Conservation (phyloP, 2,113 vertebrate genomes). For the Sylvia atricapilla region DNA sequence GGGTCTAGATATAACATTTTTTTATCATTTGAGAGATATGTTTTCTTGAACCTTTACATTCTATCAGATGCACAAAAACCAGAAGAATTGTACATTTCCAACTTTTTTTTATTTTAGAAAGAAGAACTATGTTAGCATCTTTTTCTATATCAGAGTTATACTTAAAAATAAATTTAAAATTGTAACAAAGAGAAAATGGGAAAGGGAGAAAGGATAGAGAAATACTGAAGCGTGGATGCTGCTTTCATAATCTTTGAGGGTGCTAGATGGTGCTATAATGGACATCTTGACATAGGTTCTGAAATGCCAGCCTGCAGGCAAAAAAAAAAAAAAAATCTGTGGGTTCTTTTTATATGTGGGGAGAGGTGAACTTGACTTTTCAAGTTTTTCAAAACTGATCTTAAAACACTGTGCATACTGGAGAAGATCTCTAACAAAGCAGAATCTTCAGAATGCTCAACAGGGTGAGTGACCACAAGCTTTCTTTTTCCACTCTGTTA, state of each 20-base stretch:
- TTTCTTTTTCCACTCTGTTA: neutral
- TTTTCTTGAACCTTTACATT: neutral
- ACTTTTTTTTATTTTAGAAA: neutral
- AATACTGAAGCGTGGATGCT: neutral
- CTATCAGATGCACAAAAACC: neutral
- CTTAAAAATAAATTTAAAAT: neutral
- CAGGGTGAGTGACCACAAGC: rapidly evolving
- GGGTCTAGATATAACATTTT: neutral
- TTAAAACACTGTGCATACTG: neutral
- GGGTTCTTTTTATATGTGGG: neutral
- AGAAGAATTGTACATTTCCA: neutral
- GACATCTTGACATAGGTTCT: neutral
- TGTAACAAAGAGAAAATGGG: neutral
- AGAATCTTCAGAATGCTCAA: neutral
- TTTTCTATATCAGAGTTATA: neutral
- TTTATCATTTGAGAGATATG: neutral
- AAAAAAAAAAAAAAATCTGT: neutral
- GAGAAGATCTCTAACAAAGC: neutral
- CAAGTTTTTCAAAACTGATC: neutral
- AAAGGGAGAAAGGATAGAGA: neutral
- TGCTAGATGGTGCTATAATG: neutral
- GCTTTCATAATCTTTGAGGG: neutral
- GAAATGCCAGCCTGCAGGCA: neutral
- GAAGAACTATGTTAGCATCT: neutral
- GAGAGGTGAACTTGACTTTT: neutral